Conservation (phyloP, 2,113 vertebrate genomes). For the Pelusios castaneus region DNA sequence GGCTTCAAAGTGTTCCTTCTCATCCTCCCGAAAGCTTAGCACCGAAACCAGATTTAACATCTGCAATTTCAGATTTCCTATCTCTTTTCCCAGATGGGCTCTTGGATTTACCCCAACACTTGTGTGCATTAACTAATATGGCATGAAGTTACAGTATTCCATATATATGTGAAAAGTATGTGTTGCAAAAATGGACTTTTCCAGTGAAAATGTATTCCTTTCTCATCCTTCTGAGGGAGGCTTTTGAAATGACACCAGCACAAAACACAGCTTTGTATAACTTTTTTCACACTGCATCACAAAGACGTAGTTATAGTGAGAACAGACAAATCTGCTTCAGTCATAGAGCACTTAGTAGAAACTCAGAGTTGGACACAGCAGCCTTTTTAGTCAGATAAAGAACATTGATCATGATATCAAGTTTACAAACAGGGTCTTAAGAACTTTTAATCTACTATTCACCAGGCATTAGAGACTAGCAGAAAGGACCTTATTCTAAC, state of each 20-base stretch:
- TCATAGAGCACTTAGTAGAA: slow-evolving; percentile 16
- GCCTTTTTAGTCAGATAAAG: slow-evolving; percentile 36
- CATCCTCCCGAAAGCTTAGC: slow-evolving; percentile 14
- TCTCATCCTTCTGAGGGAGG: slow-evolving; percentile 21
- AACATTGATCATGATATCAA: not conserved
- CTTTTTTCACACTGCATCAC: not conserved
- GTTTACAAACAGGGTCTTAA: slow-evolving; percentile 40
- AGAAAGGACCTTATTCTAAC: not conserved
- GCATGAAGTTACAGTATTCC: slow-evolving; percentile 55
- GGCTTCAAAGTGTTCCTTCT: slow-evolving; percentile 65
- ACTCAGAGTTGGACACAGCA: not conserved
- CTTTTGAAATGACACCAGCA: slow-evolving; percentile 23
- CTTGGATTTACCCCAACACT: slow-evolving; percentile 56
- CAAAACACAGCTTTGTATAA: not conserved
- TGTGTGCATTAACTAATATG: slow-evolving; percentile 37
- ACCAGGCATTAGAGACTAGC: not conserved
- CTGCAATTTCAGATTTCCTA: slow-evolving; percentile 49
- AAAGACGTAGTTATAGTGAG: slow-evolving; percentile 10
- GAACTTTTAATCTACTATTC: slow-evolving; percentile 2
- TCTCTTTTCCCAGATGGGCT: slow-evolving; percentile 60
- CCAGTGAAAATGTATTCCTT: slow-evolving; percentile 35
- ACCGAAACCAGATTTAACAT: slow-evolving; percentile 50
- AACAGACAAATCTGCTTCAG: not conserved
- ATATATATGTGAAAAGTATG: slow-evolving; percentile 54
- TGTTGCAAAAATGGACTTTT: not conserved